Conservation (phyloP, 2,888 invertebrate species). For the Sepioteuthis lessoniana region DNA sequence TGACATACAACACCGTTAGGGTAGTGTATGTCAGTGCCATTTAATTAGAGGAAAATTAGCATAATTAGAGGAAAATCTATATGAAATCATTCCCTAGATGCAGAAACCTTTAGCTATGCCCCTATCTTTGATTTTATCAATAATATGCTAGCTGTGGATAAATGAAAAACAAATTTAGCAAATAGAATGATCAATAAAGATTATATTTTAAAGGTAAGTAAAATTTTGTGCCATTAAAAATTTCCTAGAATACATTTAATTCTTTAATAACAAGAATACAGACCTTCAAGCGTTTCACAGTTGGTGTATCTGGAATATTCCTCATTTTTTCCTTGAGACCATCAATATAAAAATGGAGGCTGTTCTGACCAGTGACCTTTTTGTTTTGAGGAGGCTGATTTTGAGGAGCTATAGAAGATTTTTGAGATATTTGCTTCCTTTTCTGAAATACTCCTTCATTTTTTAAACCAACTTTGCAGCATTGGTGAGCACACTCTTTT, state of each 20-base stretch:
- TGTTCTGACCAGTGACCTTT: neutral
- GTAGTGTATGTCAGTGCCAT: no score
- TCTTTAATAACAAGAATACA: conserved; percentile 63
- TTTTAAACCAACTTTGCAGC: conserved; percentile 67
- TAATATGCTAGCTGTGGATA: no score
- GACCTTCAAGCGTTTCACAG: conserved; percentile 53
- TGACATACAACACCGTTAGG: no score
- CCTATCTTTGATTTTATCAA: no score
- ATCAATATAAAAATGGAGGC: neutral
- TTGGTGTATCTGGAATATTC: conserved; percentile 55
- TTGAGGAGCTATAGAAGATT: neutral
- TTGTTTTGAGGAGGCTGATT: neutral
- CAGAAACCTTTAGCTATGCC: no score
- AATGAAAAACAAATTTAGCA: no score
- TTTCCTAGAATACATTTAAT: conserved; percentile 69
- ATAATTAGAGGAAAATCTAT: no score
- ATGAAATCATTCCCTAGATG: no score
- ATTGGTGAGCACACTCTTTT: conserved; percentile 66
- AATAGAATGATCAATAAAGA: no score
- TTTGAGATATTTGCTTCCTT: conserved; percentile 47
- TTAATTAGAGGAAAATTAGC: no score
- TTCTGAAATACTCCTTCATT: neutral
- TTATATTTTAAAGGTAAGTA: no score
- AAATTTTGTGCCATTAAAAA: conserved; percentile 66
- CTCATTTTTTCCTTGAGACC: conserved; percentile 51